Percentiles rank a stretch among this genome's conserved stretches.
phyloP scores from a whole-genome alignment of 2,113 vertebrate species.

The Alligator mississippiensis region DNA sequence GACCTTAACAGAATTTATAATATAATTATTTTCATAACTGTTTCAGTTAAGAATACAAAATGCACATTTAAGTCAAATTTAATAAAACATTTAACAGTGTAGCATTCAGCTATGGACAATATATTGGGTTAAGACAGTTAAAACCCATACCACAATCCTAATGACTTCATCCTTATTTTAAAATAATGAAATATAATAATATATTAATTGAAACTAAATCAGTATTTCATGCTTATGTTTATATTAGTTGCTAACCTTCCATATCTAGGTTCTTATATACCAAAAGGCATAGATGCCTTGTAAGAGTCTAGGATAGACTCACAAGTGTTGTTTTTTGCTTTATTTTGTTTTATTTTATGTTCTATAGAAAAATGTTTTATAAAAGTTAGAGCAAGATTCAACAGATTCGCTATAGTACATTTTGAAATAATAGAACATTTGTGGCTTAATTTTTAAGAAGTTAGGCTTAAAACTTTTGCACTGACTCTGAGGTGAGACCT shows the following conservation, averaged over 20 bases:
- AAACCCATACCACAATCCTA: not conserved
- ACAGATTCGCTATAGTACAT: rapidly evolving
- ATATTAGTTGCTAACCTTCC: not conserved
- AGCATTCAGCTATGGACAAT: rapidly evolving
- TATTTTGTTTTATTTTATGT: not conserved
- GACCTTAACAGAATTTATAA: not conserved
- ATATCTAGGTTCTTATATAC: not conserved
- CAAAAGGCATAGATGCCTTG: not conserved
- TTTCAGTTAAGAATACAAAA: not conserved
- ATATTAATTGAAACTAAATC: not conserved
- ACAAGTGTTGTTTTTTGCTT: not conserved
- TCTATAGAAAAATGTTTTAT: not conserved
- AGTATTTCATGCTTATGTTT: not conserved
- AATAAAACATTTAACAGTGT: not conserved
- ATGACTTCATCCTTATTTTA: not conserved
- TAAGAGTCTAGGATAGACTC: not conserved
- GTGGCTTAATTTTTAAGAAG: not conserved
- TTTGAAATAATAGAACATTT: not conserved
- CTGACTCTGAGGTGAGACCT: not conserved
- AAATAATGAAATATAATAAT: not conserved
- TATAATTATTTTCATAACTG: not conserved
- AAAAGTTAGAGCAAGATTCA: not conserved
- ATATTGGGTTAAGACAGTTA: not conserved
- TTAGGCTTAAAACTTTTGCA: rapidly evolving
- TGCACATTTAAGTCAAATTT: not conserved